Percentiles rank a stretch among this genome's conserved stretches.
phyloP scores from a whole-genome alignment of 2,113 vertebrate species.

The Esox niger region DNA sequence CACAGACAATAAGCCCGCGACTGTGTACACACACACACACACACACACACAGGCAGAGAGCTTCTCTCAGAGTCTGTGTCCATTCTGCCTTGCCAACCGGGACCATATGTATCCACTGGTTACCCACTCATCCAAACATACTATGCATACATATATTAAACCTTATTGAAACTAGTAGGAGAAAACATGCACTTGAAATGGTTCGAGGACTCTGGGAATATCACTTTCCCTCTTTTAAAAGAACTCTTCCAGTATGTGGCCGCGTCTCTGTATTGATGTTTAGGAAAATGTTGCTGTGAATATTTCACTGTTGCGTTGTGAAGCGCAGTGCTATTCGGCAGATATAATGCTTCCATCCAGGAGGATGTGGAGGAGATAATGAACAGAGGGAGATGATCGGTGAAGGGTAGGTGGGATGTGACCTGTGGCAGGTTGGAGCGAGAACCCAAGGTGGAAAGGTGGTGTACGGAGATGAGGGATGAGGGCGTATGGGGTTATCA shows the following conservation, averaged over 20 bases:
- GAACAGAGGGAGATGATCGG: background rate
- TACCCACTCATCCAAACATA: too few relatives aligned
- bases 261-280: background rate
- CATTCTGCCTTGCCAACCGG: too few relatives aligned
- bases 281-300: background rate
- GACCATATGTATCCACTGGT: too few relatives aligned
- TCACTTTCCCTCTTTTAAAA: background rate
- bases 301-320: background rate
- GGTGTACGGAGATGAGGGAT: conserved; percentile 27
- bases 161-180: too few relatives aligned
- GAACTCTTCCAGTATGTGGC: background rate
- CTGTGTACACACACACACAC: too few relatives aligned
- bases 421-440: conserved; percentile 4
- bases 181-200: background rate
- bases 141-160: too few relatives aligned
- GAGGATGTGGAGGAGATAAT: background rate
- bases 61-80: too few relatives aligned
- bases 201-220: too few relatives aligned
- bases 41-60: background rate
- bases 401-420: background rate
- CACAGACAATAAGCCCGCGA: background rate
- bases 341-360: background rate
- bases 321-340: background rate
- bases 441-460: conserved; percentile 4
- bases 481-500: conserved; percentile 25